These are phyloP conservation scores for Myrmecobius fasciatus DNA, from an alignment of 2,113 vertebrate genomes.

Conservation along the genomic window DNA sequence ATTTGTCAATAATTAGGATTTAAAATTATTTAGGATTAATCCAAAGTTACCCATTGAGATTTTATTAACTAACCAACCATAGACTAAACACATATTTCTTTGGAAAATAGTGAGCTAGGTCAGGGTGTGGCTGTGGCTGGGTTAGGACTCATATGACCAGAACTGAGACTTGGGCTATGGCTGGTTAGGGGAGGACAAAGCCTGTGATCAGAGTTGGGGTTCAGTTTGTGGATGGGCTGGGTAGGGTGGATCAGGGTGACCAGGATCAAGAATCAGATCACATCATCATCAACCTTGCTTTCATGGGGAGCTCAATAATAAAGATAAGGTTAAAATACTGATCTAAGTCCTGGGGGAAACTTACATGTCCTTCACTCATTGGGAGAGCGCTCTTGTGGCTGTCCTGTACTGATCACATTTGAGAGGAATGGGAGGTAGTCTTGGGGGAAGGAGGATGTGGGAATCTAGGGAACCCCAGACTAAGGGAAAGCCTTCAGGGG, in stretches of 20 bases:
- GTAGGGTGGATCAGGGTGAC: background rate
- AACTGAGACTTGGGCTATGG: background rate
- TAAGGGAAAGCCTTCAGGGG: background rate
- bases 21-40: background rate
- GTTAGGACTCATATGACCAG: background rate
- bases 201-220: no score
- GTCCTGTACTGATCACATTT: background rate
- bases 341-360: background rate
- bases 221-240: background rate
- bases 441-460: background rate
- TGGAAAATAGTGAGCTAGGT: background rate
- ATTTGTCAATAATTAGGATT: background rate
- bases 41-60: background rate
- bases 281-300: background rate
- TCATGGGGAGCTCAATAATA: background rate
- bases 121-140: background rate
- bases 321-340: background rate
- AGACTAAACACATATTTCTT: background rate
- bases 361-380: background rate
- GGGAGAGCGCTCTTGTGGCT: no score
- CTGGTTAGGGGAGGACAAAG: no score
- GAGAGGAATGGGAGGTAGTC: background rate
- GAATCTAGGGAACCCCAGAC: background rate
- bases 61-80: background rate
- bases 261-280: background rate